phyloP scores from a whole-genome alignment of 2,797 vertebrate species.

The Apogon talboti region DNA sequence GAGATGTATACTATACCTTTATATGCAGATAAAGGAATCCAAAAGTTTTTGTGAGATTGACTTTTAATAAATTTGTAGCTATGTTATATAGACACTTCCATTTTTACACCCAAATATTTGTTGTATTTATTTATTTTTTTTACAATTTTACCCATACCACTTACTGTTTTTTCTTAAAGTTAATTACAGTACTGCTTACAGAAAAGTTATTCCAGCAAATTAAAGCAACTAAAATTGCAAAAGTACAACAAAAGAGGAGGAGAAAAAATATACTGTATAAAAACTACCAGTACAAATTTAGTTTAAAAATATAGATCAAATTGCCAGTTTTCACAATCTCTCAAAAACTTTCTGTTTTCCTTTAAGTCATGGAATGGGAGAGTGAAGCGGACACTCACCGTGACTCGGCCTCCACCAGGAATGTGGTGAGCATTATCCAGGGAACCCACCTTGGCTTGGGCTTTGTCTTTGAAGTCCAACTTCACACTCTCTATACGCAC shows the following conservation, averaged over 20 bases:
- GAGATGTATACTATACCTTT: constrained; percentile 51
- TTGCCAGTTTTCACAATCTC: constrained; percentile 27
- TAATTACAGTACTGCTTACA: too few relatives aligned
- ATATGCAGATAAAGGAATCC: constrained; percentile 50
- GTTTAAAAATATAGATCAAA: not conserved
- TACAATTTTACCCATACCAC: not conserved
- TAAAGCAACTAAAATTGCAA: too few relatives aligned
- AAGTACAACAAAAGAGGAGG: too few relatives aligned
- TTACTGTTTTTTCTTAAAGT: not conserved
- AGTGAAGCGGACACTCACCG: constrained; percentile 82
- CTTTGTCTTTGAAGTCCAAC: constrained; percentile 99
- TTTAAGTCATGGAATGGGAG: constrained; percentile 42
- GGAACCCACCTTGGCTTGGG: constrained; percentile 97
- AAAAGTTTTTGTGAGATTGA: constrained; percentile 63
- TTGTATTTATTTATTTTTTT: not conserved
- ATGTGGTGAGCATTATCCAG: constrained; percentile 94
- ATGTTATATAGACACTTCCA: not conserved
- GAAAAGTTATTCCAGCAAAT: too few relatives aligned
- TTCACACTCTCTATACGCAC: constrained; percentile 97
- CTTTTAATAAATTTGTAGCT: not conserved
- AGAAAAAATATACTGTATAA: too few relatives aligned
- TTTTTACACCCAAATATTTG: too few relatives aligned
- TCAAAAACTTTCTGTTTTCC: constrained; percentile 61
- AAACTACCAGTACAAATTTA: too few relatives aligned
- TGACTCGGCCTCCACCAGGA: constrained; percentile 90